phyloP scores from a whole-genome alignment of 2,888 invertebrate species.

The Xylota sylvarum region DNA sequence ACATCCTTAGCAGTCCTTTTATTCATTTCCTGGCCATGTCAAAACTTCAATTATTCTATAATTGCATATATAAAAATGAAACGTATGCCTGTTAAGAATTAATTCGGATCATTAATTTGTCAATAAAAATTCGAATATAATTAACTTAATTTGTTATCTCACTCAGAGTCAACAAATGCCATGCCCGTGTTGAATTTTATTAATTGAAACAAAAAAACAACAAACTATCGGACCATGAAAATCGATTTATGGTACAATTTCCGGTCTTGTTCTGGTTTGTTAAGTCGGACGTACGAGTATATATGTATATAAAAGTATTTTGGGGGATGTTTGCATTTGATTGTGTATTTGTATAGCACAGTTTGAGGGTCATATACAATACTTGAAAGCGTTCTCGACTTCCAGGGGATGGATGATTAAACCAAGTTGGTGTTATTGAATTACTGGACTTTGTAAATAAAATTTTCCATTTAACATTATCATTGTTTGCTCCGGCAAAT shows the following conservation, averaged over 20 bases:
- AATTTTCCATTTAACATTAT: background rate
- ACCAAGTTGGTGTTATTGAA: background rate
- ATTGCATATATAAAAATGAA: too few species aligned
- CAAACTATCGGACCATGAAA: background rate
- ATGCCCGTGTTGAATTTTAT: background rate
- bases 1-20: too few species aligned
- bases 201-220: background rate
- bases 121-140: background rate
- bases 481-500: background rate
- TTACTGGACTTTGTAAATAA: background rate
- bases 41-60: too few species aligned
- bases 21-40: too few species aligned
- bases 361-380: background rate
- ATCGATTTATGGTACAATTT: background rate
- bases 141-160: background rate
- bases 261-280: slow-evolving; percentile 6
- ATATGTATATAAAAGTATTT: too few species aligned
- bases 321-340: background rate
- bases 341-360: background rate
- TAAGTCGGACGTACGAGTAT: background rate
- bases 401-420: background rate
- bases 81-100: too few species aligned
- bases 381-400: background rate
- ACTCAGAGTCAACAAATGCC: background rate
- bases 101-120: too few species aligned